Percentiles rank a stretch among this genome's conserved stretches.
Conservation (phyloP, 2,797 vertebrate species). For the Crypturellus tataupa region DNA sequence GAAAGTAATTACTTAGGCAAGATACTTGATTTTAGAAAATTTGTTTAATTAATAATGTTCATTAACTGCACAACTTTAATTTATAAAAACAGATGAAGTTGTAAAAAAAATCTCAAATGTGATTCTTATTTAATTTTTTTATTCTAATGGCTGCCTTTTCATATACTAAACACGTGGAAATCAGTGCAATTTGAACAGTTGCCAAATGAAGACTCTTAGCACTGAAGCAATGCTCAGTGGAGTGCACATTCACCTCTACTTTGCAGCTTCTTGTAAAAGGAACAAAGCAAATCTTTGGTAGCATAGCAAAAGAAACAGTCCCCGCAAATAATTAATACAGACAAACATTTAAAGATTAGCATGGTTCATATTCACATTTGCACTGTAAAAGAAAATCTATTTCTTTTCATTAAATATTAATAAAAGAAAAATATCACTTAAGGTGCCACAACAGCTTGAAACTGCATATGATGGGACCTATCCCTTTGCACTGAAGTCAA, state of each 20-base stretch:
- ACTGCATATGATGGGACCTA: not conserved
- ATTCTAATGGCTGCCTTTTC: conserved; percentile 26
- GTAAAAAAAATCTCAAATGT: conserved; percentile 25
- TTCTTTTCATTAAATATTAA: not conserved
- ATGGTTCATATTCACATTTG: conserved; percentile 12
- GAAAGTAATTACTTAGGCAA: conserved; percentile 45
- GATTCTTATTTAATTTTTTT: conserved; percentile 49
- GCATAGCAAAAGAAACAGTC: conserved; percentile 7
- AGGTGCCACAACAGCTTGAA: not conserved
- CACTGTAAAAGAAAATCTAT: not conserved
- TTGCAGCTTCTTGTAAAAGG: not conserved
- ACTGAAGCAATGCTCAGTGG: not conserved
- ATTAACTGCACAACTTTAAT: conserved; percentile 60
- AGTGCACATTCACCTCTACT: not conserved
- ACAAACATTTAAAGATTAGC: conserved; percentile 19
- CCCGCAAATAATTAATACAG: conserved; percentile 11
- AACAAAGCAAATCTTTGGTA: conserved; percentile 63
- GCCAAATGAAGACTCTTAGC: conserved; percentile 33
- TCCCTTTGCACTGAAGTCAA: not conserved
- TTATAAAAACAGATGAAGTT: conserved; percentile 66
- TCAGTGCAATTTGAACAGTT: not conserved
- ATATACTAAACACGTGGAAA: conserved; percentile 8
- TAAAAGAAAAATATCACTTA: not conserved
- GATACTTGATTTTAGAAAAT: conserved; percentile 52
- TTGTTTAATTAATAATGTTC: conserved; percentile 65